Conservation (phyloP, 2,113 vertebrate genomes). For the Otis tarda region DNA sequence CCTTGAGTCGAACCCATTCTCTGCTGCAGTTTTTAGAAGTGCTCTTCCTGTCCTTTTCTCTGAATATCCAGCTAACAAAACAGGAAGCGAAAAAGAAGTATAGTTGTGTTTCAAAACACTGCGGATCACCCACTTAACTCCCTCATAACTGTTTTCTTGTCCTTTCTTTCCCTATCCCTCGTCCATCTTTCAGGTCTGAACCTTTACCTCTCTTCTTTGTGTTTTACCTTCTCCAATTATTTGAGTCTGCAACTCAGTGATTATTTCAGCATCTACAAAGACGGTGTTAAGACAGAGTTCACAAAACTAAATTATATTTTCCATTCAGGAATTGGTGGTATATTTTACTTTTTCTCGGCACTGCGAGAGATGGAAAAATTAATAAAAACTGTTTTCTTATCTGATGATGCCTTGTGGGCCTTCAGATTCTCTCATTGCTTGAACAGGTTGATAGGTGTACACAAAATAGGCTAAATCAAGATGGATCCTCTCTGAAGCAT, state of each 20-base stretch:
- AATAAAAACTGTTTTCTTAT: slow-evolving; percentile 52
- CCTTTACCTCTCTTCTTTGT: background rate
- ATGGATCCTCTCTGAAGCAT: background rate
- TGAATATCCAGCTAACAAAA: background rate
- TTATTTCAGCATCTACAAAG: slow-evolving; percentile 18
- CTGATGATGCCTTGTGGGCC: slow-evolving; percentile 29
- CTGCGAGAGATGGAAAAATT: slow-evolving; percentile 16
- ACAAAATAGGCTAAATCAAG: slow-evolving; percentile 40
- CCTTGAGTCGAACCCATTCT: background rate
- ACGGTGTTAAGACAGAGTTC: background rate
- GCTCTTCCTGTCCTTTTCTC: background rate
- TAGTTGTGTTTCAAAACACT: background rate
- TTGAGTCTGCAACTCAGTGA: background rate
- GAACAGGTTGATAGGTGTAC: slow-evolving; percentile 9
- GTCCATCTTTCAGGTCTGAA: background rate
- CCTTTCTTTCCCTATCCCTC: background rate
- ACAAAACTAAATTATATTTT: slow-evolving; percentile 4
- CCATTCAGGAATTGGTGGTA: background rate
- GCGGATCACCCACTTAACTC: background rate
- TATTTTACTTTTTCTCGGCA: slow-evolving; percentile 3
- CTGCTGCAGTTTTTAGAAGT: background rate
- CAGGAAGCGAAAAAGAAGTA: background rate
- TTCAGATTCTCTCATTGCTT: slow-evolving; percentile 10
- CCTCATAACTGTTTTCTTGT: background rate
- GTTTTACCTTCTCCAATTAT: background rate